Conservation (phyloP, 2,888 invertebrate genomes). For the Odontothrips loti region DNA sequence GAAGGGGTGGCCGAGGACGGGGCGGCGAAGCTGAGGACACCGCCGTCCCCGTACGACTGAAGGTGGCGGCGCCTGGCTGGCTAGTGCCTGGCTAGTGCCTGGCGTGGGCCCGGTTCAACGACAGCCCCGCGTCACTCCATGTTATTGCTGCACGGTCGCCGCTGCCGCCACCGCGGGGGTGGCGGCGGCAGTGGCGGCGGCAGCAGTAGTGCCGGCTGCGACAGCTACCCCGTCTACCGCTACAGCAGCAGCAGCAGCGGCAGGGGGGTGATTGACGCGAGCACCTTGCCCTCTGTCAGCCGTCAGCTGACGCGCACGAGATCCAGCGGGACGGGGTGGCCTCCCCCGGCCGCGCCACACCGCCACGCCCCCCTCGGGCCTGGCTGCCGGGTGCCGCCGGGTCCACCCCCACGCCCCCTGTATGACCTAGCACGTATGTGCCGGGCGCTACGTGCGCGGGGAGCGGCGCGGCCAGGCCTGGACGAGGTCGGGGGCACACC, state of each 20-base stretch:
- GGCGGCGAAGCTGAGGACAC: not conserved
- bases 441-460: not conserved
- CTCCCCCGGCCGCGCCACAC: not conserved
- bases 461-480: not conserved
- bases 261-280: not conserved
- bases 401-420: not conserved
- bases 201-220: not conserved
- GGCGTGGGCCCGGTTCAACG: slow-evolving; percentile 4
- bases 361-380: not conserved
- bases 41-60: not conserved
- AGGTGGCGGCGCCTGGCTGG: not conserved
- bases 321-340: not conserved
- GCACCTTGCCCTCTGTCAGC: not conserved
- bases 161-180: not conserved
- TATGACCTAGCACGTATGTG: not conserved
- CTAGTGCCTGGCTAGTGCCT: not conserved
- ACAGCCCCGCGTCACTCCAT: not conserved
- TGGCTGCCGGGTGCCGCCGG: not conserved
- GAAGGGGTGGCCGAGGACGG: not conserved
- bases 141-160: not conserved
- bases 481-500: not conserved
- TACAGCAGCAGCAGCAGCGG: not conserved
- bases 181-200: not conserved
- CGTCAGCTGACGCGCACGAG: slow-evolving; percentile 15
- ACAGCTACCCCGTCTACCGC: not conserved